Evolutionary conservation across 1,140 invertebrate genomes (phyloP).

Genomic region (Drosophila insularis): DNA sequence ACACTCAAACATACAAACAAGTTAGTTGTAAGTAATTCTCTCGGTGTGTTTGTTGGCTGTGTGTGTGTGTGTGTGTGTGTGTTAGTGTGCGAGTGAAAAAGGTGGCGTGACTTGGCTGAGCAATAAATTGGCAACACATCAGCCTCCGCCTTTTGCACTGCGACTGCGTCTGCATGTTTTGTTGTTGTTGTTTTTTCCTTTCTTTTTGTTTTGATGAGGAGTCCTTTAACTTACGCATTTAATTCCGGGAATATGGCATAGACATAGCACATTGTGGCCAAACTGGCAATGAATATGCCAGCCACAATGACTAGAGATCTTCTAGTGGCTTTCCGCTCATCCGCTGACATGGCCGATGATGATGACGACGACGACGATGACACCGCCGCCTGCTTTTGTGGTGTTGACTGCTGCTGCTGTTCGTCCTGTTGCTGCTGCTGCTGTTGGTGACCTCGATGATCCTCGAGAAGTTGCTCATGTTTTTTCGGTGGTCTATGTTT

Average conservation of each 20-base stretch:
- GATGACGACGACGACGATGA: conserved; percentile 30
- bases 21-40: conserved; percentile 35
- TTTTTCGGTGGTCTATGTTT: conserved; percentile 47
- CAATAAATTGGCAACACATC: conserved; percentile 5
- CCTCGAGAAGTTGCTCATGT: conserved; percentile 7
- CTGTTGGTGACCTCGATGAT: conserved; percentile 20
- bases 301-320: conserved; percentile 80
- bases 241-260: conserved; percentile 92
- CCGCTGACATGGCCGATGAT: conserved; percentile 71
- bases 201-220: not conserved
- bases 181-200: not conserved
- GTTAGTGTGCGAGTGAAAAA: conserved; percentile 21
- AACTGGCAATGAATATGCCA: conserved; percentile 69
- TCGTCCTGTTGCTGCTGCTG: conserved; percentile 22
- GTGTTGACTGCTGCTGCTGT: conserved; percentile 32
- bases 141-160: not conserved
- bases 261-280: conserved; percentile 83
- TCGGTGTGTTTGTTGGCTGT: too few species aligned
- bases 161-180: not conserved
- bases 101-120: conserved; percentile 61
- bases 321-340: conserved; percentile 77
- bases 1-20: conserved; percentile 10
- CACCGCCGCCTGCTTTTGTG: conserved; percentile 44
- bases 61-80: conserved; percentile 17
- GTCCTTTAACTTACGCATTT: conserved; percentile 87